Conservation (phyloP, 2,888 invertebrate genomes). For the Drosophila dives region DNA sequence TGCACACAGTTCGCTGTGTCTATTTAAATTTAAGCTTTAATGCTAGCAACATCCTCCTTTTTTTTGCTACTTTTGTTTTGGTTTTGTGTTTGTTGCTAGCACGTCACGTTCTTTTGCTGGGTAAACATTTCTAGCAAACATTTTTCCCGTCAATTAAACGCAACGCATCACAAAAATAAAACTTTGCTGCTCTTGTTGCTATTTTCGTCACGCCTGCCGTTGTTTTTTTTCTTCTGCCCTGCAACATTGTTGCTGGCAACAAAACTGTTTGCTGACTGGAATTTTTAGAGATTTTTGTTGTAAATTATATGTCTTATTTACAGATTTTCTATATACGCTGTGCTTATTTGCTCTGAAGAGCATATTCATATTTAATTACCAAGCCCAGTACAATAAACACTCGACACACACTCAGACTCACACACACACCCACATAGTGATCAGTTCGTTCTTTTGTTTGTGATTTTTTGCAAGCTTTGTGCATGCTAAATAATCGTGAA, state of each 20-base stretch:
- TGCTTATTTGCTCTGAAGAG: conserved; percentile 5
- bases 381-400: conserved; percentile 20
- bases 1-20: not conserved
- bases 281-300: not conserved
- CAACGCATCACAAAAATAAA: conserved; percentile 31
- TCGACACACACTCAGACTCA: conserved; percentile 17
- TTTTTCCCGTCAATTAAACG: conserved; percentile 36
- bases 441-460: conserved; percentile 58
- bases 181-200: conserved; percentile 1
- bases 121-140: conserved; percentile 21
- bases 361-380: conserved; percentile 49
- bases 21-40: conserved; percentile 4
- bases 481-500: conserved; percentile 70
- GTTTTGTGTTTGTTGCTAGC: conserved; percentile 1
- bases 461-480: conserved; percentile 64
- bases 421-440: conserved; percentile 9
- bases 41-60: conserved; percentile 28
- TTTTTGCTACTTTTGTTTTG: conserved; percentile 9
- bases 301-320: not conserved
- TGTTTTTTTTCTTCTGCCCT: conserved; percentile 21
- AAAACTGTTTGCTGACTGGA: not conserved
- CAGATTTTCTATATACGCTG: not conserved
- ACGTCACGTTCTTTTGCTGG: conserved; percentile 13
- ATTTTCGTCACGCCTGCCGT: conserved; percentile 20
- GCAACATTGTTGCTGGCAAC: conserved; percentile 40